Evolutionary conservation across 2,888 invertebrate genomes (phyloP).

Genomic region (Cheilosia vulpina): DNA sequence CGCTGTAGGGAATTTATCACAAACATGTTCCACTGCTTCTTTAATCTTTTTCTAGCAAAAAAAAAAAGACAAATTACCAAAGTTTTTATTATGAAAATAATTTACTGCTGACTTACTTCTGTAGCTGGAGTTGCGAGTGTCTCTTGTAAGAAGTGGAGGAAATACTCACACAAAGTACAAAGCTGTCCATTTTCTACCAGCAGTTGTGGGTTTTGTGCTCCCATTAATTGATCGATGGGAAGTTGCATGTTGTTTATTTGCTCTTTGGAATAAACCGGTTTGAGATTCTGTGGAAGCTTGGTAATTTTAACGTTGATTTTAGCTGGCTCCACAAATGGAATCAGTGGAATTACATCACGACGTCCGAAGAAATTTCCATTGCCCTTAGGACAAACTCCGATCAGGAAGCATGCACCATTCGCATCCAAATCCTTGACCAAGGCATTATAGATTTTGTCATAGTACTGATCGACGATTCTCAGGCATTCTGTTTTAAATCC

Average conservation of each 20-base stretch:
- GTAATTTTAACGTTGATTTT: conserved; percentile 81
- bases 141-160: conserved; percentile 91
- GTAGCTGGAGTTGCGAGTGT: conserved; percentile 87
- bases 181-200: conserved; percentile 83
- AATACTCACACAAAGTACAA: conserved; percentile 93
- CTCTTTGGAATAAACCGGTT: conserved; percentile 80
- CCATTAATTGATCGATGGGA: conserved; percentile 84
- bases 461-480: conserved; percentile 91
- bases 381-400: conserved; percentile 84
- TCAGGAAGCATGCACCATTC: conserved; percentile 88
- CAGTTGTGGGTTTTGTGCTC: conserved; percentile 80
- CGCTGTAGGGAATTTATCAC: conserved; percentile 87
- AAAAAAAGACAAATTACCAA: neutral
- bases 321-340: conserved; percentile 85
- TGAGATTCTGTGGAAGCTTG: conserved; percentile 80
- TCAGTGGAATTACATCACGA: conserved; percentile 86
- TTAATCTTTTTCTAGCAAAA: conserved; percentile 87
- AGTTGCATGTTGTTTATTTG: conserved; percentile 83
- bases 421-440: conserved; percentile 89
- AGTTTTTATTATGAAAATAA: neutral
- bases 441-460: conserved; percentile 88
- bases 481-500: conserved; percentile 90
- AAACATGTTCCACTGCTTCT: conserved; percentile 87
- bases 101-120: conserved; percentile 85
- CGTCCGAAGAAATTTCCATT: conserved; percentile 27